phyloP scores from a whole-genome alignment of 2,888 invertebrate genomes.

The Callinectes sapidus region DNA sequence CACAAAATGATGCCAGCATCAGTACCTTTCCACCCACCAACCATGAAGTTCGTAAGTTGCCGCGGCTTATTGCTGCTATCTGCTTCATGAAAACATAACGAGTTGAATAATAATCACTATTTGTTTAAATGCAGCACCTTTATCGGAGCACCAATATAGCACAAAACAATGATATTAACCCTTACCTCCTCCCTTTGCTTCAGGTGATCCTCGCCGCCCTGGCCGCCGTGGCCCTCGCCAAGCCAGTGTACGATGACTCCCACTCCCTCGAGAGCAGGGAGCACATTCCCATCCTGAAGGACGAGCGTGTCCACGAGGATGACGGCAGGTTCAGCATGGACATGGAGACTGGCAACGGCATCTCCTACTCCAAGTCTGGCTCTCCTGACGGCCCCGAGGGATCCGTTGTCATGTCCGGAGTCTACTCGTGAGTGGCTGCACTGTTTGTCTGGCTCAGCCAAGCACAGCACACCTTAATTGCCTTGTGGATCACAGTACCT shows the following conservation, averaged over 20 bases:
- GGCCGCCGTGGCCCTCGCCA: slow-evolving; percentile 50
- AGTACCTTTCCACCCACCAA: too few relatives aligned
- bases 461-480: slow-evolving; percentile 53
- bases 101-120: too few relatives aligned
- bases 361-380: slow-evolving; percentile 43
- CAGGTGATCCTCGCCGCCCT: slow-evolving; percentile 53
- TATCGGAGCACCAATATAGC: neutral
- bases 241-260: slow-evolving; percentile 27
- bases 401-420: slow-evolving; percentile 51
- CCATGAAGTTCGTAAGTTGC: too few relatives aligned
- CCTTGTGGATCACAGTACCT: neutral
- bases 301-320: slow-evolving; percentile 65
- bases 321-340: slow-evolving; percentile 69
- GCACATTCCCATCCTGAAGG: slow-evolving; percentile 64
- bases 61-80: too few relatives aligned
- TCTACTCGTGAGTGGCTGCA: slow-evolving; percentile 53
- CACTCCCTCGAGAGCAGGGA: slow-evolving; percentile 34
- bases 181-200: neutral
- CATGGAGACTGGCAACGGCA: slow-evolving; percentile 68
- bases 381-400: slow-evolving; percentile 50
- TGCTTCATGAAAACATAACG: too few relatives aligned
- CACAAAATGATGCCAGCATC: too few relatives aligned
- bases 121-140: neutral
- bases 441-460: slow-evolving; percentile 52
- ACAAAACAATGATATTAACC: neutral